Percentiles rank a stretch among this genome's conserved stretches.
These are phyloP conservation scores for Cyanoderma ruficeps DNA, from an alignment of 2,113 vertebrate species.

Conservation along the genomic window DNA sequence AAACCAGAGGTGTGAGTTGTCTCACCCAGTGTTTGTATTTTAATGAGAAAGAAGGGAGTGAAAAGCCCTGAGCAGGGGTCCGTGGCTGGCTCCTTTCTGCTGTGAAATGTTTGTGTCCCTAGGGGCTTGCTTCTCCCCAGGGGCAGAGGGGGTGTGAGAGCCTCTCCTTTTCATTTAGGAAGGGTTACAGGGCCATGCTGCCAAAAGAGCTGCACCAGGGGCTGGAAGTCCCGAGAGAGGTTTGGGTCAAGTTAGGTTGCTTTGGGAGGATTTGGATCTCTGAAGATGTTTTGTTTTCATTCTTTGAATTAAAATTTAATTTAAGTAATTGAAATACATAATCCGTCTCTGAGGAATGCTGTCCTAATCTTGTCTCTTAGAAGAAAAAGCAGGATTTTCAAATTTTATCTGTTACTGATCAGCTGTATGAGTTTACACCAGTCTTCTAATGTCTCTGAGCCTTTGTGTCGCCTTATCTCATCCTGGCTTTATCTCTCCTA, in stretches of 20 bases:
- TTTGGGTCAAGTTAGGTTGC: conserved; percentile 48
- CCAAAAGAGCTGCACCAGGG: background rate
- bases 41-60: background rate
- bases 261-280: conserved; percentile 20
- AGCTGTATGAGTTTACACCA: background rate
- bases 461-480: conserved; percentile 23
- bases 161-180: background rate
- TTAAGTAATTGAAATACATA: conserved; percentile 48
- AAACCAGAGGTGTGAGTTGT: background rate
- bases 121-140: background rate
- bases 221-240: background rate
- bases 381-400: conserved; percentile 40
- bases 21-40: background rate
- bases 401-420: conserved; percentile 47
- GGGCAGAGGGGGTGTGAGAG: background rate
- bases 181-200: conserved; percentile 12
- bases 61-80: background rate
- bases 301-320: conserved; percentile 65
- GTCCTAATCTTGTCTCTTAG: conserved; percentile 26
- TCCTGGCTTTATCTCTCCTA: background rate
- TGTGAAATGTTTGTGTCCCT: background rate
- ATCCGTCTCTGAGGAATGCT: conserved; percentile 15
- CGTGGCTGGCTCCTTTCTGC: background rate
- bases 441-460: background rate
- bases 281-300: conserved; percentile 57